Evolutionary conservation across 2,888 invertebrate genomes (phyloP), one percentile per base, ranked within the genome.

Genomic region (Ochropacha duplaris): DNA sequence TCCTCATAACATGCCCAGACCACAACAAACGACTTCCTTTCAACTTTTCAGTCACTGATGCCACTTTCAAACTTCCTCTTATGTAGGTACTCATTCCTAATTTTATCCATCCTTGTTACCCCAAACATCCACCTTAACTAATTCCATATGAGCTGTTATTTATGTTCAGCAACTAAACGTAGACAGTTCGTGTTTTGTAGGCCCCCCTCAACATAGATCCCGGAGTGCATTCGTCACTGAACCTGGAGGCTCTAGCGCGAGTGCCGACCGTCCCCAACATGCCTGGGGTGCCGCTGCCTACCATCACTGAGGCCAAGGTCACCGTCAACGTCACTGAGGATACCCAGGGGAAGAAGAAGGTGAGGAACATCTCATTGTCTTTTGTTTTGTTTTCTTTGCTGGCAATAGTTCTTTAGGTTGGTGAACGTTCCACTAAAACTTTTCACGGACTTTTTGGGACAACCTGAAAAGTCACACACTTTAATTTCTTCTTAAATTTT

Each of bases 191-290:
- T 59, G 57, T 65, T 62, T 66, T 65, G 59, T 87, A 92, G 92
- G 92, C 92, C 65, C 97, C 98, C 31, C 93, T 98, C 65, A 98
- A 98, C 89, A 95, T 97, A 64, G 98, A 98, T 91, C 98, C 98
- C 4, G 98, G 98, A 55, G 98, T 98, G 54, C 98, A 98, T 87
- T 98, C 98, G 58, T 97, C 97, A 79, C 94, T 98, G 76, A 97
- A 97, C 87, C 93, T 98, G 80, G 98, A 98, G 85, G 92, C 92
- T 14, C 66, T 93, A 62, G 93, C 92, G 52, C 84, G 92, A 1
- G 93, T 93, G 65, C 93, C 93, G 60, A 93, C 96, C 86, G 78
- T 95, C 93, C 85, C 96, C 94, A 83, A 96, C 95, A 94, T 96
- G 83, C 96, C 96, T 49, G 96, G 96, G 59, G 95, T 97, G 76